A percentile compares a stretch with the other conserved stretches of the same genome.
Conservation (phyloP, 2,797 vertebrate species). For the Chiloscyllium punctatum region DNA sequence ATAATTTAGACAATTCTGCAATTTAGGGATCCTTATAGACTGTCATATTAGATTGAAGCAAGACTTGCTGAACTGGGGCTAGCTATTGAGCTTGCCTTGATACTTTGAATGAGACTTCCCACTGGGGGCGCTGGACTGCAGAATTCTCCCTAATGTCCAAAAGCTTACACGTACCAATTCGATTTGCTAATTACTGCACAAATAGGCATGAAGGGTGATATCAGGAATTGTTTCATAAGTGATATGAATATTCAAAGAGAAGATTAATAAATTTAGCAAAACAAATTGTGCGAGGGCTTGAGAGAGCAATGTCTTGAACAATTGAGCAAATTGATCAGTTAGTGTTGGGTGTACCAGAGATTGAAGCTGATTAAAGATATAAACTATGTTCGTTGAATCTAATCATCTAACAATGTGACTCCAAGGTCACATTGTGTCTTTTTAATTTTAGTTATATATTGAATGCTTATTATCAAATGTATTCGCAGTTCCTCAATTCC, state of each 20-base stretch:
- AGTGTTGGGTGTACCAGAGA: neutral
- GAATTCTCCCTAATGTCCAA: neutral
- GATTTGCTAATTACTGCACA: neutral
- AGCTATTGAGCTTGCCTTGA: neutral
- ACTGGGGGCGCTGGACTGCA: no score
- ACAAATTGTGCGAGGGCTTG: neutral
- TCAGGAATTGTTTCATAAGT: neutral
- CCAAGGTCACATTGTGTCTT: neutral
- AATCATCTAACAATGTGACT: neutral
- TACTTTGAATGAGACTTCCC: neutral
- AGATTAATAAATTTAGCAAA: neutral
- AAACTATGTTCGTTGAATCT: neutral
- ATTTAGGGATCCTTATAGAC: neutral
- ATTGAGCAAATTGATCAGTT: neutral
- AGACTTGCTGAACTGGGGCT: neutral
- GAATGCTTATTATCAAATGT: neutral
- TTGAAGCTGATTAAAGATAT: neutral
- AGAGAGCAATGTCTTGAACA: neutral
- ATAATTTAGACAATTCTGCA: neutral
- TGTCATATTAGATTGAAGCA: neutral
- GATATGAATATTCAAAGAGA: neutral
- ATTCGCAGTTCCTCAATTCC: conserved; percentile 9
- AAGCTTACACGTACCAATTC: neutral
- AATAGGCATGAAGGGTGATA: neutral
- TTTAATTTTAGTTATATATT: neutral